These are phyloP conservation scores for Euglossa dilemma DNA, from an alignment of 1,140 invertebrate genomes.

Conservation along the genomic window DNA sequence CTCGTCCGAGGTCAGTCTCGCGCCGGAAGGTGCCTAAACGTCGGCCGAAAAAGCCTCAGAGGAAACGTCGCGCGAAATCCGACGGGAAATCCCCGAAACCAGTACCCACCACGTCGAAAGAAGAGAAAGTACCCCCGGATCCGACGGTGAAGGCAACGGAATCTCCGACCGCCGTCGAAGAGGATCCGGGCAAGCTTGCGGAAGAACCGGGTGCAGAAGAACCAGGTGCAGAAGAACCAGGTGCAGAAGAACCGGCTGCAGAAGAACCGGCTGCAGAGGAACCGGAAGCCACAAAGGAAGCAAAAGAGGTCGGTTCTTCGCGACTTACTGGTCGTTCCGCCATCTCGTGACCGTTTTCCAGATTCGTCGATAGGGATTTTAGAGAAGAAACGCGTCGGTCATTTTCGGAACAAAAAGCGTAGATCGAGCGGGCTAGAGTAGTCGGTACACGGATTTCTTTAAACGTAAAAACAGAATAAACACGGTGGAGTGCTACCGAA, in stretches of 20 bases:
- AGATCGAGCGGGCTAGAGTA: background rate
- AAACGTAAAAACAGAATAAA: background rate
- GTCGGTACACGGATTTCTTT: background rate
- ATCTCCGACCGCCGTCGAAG: no score
- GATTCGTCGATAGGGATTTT: background rate
- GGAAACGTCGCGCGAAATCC: background rate
- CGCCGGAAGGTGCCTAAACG: background rate
- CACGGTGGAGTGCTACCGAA: background rate
- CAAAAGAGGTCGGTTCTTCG: background rate
- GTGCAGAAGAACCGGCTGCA: rapidly evolving
- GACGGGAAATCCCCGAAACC: background rate
- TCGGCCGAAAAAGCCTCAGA: background rate
- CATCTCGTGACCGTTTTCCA: background rate
- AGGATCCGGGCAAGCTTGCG: background rate
- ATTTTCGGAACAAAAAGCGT: background rate
- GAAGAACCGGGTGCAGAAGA: background rate
- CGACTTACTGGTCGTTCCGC: no score
- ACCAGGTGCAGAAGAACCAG: background rate
- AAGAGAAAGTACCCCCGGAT: no score
- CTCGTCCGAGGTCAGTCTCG: background rate
- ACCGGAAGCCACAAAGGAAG: background rate
- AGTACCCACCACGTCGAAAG: background rate
- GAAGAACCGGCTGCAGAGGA: background rate
- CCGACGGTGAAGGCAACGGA: no score
- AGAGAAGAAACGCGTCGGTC: background rate